Evolutionary conservation across 2,888 invertebrate genomes (phyloP).

Genomic region (Lasioglossum villosulum): DNA sequence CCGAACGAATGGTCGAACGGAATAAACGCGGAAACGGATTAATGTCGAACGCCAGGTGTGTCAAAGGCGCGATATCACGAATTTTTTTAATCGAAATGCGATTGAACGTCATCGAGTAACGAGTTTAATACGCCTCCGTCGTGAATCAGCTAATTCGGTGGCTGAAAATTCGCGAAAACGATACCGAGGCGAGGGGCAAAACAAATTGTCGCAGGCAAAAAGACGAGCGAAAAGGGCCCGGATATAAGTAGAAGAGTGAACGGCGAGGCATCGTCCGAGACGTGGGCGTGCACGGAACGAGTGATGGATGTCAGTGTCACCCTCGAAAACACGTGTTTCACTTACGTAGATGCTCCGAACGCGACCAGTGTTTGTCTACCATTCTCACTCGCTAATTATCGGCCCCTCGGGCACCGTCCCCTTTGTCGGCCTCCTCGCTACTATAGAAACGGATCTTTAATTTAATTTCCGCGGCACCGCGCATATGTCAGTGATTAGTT

Average conservation of each 20-base stretch:
- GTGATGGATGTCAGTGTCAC: constrained; percentile 83
- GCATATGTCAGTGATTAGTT: constrained; percentile 66
- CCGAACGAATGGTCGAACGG: background rate
- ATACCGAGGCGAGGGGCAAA: constrained; percentile 39
- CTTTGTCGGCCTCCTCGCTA: constrained; percentile 69
- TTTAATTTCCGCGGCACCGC: constrained; percentile 61
- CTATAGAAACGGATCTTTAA: constrained; percentile 69
- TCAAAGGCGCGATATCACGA: too few relatives aligned
- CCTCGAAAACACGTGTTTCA: constrained; percentile 80
- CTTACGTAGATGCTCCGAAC: constrained; percentile 69
- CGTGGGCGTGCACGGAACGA: constrained; percentile 70
- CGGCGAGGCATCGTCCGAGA: constrained; percentile 49
- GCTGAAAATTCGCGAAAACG: constrained; percentile 62
- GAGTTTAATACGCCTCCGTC: background rate
- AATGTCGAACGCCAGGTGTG: too few relatives aligned
- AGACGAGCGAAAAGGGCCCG: constrained; percentile 19
- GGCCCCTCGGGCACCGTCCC: constrained; percentile 60
- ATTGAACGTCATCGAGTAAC: background rate
- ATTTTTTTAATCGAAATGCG: background rate
- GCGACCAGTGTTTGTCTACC: constrained; percentile 79
- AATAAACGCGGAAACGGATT: background rate
- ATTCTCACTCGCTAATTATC: constrained; percentile 82
- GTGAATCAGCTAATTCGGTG: constrained; percentile 49
- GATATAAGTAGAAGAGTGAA: constrained; percentile 62
- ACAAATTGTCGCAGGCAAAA: constrained; percentile 55